These are phyloP conservation scores for Epinephelus malabaricus DNA, from an alignment of 2,797 vertebrate species.

Conservation along the genomic window DNA sequence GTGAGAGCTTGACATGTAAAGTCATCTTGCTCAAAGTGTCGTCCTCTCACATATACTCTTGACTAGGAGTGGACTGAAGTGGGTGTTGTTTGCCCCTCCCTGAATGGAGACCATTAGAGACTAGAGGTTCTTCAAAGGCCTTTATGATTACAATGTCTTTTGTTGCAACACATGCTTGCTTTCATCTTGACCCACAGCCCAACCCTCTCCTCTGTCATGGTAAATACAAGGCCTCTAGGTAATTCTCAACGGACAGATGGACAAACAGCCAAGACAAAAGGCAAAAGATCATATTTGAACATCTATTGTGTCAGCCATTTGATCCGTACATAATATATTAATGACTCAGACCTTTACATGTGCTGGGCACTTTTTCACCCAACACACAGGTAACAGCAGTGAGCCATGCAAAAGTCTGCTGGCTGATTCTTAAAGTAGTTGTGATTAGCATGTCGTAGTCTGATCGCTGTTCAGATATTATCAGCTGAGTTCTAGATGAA, in stretches of 20 bases:
- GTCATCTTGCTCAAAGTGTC: not conserved
- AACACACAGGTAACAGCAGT: constrained; percentile 1
- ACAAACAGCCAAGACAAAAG: constrained; percentile 43
- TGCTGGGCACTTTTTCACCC: not conserved
- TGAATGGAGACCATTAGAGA: constrained; percentile 60
- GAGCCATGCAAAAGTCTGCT: not conserved
- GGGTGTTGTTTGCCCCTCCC: constrained; percentile 52
- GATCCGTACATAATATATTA: not conserved
- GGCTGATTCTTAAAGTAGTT: not conserved
- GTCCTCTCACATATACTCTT: constrained; percentile 3
- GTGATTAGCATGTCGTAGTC: constrained; percentile 1
- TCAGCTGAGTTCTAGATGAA: constrained; percentile 1
- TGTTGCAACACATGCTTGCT: constrained; percentile 66
- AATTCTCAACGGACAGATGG: constrained; percentile 45
- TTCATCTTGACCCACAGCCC: constrained; percentile 59
- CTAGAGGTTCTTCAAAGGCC: constrained; percentile 64
- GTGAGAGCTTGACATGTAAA: constrained; percentile 40
- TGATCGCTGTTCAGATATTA: not conserved
- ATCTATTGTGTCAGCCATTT: constrained; percentile 25
- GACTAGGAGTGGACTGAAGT: constrained; percentile 6
- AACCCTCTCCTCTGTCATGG: constrained; percentile 48
- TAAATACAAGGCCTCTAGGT: constrained; percentile 46
- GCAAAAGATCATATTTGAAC: constrained; percentile 56
- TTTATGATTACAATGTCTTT: constrained; percentile 68
- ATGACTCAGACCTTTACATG: constrained; percentile 32